Conservation (phyloP, 2,113 vertebrate genomes). For the Artemisiospiza belli region DNA sequence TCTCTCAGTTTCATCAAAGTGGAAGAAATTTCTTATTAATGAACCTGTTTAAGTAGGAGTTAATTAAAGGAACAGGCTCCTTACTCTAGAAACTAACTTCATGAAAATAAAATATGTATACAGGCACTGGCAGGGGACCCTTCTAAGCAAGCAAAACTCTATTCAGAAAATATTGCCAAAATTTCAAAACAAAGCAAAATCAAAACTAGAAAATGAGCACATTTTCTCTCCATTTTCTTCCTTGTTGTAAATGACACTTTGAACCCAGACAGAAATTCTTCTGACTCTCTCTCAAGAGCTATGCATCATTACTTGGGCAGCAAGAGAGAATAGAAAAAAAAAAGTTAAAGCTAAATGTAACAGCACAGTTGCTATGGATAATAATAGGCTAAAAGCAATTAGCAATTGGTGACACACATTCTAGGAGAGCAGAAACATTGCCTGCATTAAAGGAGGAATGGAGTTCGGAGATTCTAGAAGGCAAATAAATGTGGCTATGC, state of each 20-base stretch:
- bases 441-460: not conserved
- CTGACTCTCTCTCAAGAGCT: not conserved
- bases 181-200: not conserved
- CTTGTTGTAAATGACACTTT: not conserved
- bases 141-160: not conserved
- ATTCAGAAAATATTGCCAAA: not conserved
- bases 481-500: not conserved
- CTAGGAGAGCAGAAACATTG: not conserved
- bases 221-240: not conserved
- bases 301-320: not conserved
- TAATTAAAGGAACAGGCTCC: not conserved
- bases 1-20: not conserved
- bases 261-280: constrained; percentile 3
- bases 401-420: not conserved
- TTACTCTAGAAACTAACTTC: not conserved
- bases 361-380: not conserved
- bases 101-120: not conserved
- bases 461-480: not conserved
- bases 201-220: not conserved
- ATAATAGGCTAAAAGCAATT: not conserved
- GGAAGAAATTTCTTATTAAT: not conserved
- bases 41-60: not conserved
- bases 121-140: not conserved
- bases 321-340: not conserved
- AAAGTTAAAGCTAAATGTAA: not conserved